Base-by-base conservation (phyloP, 2,113 vertebrate species). In the Mus pahari region DNA sequence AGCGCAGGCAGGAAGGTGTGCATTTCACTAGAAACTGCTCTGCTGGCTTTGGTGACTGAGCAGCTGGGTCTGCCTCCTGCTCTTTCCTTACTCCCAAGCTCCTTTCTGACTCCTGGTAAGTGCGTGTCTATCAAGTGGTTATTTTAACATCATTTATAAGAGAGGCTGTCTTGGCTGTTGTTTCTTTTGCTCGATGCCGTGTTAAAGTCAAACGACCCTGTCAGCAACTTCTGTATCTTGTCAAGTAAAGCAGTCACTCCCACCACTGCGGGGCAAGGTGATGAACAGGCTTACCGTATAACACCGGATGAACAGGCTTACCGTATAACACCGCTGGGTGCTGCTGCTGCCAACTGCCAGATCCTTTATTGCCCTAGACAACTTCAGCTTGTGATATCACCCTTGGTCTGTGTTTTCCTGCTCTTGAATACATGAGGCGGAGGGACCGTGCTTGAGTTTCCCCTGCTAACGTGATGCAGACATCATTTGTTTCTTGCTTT, bases 401-500 rank as follows among this genome's bases (percentile, higher is more conserved):
- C 0, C 94, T 17, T 90, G 75, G 28, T 48, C 96, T 78, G 31
- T 79, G 62, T 55, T 82, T 42, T n/a, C 64, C 84, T 60, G 20
- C 39, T 60, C 68, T 78, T 22, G 7, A 48, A 31, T 24, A 26
- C 5, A 33, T 0, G 0, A 5, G 12, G 19, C 10, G 1, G 24
- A 5, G 22, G 36, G 84, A 17, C 86, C 88, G 62, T 96, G 86
- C 77, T 89, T 68, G 28, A 95, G 94, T 36, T 77, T 95, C 79
- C 95, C 96, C 94, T 94, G 62, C 70, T 36, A 2, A 62, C 73
- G 33, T 31, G 86, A 11, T 31, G 81, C 55, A 91, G 60, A 31
- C 79, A 83, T 45, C 64, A n/a, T 70, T 84, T 96, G 86, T 64
- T 60, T 92, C 92, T 78, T 90, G 94, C 97, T 98, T 97, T 97